Evolutionary conservation across 2,797 vertebrate species (phyloP), one percentile per base, ranked within the genome.

Genomic region (Halcyon chelicuti): DNA sequence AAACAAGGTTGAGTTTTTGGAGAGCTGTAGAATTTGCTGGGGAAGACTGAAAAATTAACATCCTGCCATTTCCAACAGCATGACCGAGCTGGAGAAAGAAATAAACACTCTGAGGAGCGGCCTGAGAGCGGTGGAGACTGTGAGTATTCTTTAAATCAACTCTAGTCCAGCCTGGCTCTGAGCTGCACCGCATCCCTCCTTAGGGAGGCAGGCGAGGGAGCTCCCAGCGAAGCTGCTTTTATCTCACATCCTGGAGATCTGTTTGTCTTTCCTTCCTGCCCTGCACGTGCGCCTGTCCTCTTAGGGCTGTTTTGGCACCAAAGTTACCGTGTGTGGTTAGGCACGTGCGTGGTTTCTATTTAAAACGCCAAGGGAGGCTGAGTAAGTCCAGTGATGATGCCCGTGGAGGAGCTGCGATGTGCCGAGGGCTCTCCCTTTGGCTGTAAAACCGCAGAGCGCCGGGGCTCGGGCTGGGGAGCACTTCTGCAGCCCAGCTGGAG

Each of bases 61-160:
- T 89, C 52, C 85, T 97, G 46, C 86, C 72, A 35, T 98, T 97
- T 97, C 93, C 90, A 91, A 97, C 98, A 99, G 99, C 97, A 99
- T 99, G 99, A 99, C 98, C 0, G 99, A 99, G 97, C 97, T 99
- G 98, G 99, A 99, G 97, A 99, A 99, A 97, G 99, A 99, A 97
- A 99, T 99, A 87, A 98, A 98, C 88, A 99, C 98, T 94, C 96
- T 99, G 97, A 99, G 99, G 93, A 99, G 98, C 5, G 99, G 99
- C 90, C 97, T 99, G 96, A 99, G 98, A 97, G 99, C 98, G 0
- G 99, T 99, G 63, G 99, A 99, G 95, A 99, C 96, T 13, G 99
- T 99, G 96, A 99, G 99, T 99, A 94, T 86, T 94, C 57, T 68
- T 78, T 78, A 74, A 96, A 87, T 79, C 31, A 85, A 82, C n/a